phyloP scores from a whole-genome alignment of 2,888 invertebrate genomes.

The Deroplatys truncata region DNA sequence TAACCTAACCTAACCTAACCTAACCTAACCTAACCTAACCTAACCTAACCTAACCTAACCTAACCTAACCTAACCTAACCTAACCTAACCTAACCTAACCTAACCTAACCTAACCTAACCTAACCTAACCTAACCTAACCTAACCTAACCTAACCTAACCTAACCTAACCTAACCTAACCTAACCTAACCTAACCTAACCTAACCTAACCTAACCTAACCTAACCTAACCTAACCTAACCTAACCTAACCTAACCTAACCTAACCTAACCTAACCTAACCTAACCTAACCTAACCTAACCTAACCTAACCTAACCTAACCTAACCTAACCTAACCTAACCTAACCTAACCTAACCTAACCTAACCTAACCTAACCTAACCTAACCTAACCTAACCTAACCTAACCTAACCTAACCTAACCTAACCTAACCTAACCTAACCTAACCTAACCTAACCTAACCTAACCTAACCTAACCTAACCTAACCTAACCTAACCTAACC shows the following conservation, averaged over 20 bases:
- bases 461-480: constrained; percentile 29
- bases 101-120: no score
- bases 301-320: constrained; percentile 17
- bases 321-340: constrained; percentile 20
- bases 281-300: constrained; percentile 30
- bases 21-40: no score
- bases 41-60: no score
- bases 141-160: constrained; percentile 27
- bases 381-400: neutral
- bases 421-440: constrained; percentile 29
- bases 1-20: constrained; percentile 24
- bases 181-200: constrained; percentile 33
- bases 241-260: constrained; percentile 12
- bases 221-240: neutral
- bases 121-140: no score
- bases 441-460: constrained; percentile 9
- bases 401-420: no score
- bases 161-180: constrained; percentile 35
- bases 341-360: constrained; percentile 14
- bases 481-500: constrained; percentile 30
- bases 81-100: no score
- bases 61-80: no score
- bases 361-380: no score
- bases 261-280: constrained; percentile 27
- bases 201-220: constrained; percentile 26